Evolutionary conservation across 37 sponge, comb jelly and placozoan genomes (phyloP).

Genomic region (Geodia barretti): DNA sequence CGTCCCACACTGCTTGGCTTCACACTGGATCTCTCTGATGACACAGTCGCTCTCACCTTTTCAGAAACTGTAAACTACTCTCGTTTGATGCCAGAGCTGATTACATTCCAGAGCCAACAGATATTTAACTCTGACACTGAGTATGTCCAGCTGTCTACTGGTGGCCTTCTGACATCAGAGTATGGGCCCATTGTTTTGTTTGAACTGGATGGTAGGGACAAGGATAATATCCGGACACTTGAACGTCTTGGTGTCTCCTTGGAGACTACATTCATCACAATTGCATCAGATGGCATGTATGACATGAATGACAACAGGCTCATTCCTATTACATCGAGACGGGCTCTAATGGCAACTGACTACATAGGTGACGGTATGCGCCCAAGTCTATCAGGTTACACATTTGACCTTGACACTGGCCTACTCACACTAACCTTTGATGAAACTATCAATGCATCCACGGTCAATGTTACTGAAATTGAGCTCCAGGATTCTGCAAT

Average conservation of each 20-base stretch:
- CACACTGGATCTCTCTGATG: conserved; percentile 52
- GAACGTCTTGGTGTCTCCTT: conserved; percentile 40
- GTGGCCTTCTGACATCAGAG: conserved; percentile 22
- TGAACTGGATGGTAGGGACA: conserved; percentile 38
- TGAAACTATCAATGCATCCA: conserved; percentile 82
- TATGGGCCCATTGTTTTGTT: conserved; percentile 50
- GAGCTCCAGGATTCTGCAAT: conserved; percentile 15
- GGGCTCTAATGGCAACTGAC: conserved; percentile 40
- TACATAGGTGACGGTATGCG: conserved; percentile 63
- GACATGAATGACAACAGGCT: conserved; percentile 87
- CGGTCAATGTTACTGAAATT: conserved; percentile 46
- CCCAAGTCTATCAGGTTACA: conserved; percentile 47
- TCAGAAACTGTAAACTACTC: conserved; percentile 83
- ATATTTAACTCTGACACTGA: neutral
- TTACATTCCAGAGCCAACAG: conserved; percentile 56
- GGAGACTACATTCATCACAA: conserved; percentile 74
- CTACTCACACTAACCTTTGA: conserved; percentile 67
- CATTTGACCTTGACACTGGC: conserved; percentile 78
- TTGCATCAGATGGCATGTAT: conserved; percentile 72
- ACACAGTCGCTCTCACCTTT: conserved; percentile 63
- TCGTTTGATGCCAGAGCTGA: conserved; percentile 56
- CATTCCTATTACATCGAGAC: conserved; percentile 62
- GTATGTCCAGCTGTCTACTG: conserved; percentile 62
- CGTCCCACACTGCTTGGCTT: conserved; percentile 55
- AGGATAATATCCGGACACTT: conserved; percentile 50